Evolutionary conservation across 2,797 vertebrate genomes (phyloP).

Genomic region (Falco concolor): DNA sequence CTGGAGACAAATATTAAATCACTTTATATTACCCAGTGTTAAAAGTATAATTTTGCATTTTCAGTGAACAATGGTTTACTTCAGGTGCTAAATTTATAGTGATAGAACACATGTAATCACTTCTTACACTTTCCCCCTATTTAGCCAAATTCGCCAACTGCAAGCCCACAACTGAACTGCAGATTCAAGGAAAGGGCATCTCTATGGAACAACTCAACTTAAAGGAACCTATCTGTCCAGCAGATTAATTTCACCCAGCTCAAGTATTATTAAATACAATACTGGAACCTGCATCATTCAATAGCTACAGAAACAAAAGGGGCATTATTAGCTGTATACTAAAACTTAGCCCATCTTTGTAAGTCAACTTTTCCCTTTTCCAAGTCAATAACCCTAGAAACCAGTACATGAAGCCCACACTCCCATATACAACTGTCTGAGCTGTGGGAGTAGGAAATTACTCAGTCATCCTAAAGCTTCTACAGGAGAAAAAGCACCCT

Average conservation of each 20-base stretch:
- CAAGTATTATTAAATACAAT: not conserved
- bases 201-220: not conserved
- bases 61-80: not conserved
- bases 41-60: not conserved
- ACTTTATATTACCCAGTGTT: not conserved
- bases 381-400: not conserved
- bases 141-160: not conserved
- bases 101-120: not conserved
- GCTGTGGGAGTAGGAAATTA: not conserved
- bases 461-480: not conserved
- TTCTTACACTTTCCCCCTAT: not conserved
- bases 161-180: not conserved
- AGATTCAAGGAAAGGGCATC: not conserved
- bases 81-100: not conserved
- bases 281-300: not conserved
- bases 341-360: not conserved
- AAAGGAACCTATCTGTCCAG: not conserved
- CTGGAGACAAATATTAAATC: slow-evolving; percentile 70
- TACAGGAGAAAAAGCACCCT: not conserved
- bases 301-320: not conserved
- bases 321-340: not conserved
- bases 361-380: not conserved
- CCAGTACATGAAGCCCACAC: not conserved
- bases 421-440: not conserved
- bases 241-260: not conserved